phyloP scores from a whole-genome alignment of 2,113 vertebrate genomes.

The Labeo rohita region DNA sequence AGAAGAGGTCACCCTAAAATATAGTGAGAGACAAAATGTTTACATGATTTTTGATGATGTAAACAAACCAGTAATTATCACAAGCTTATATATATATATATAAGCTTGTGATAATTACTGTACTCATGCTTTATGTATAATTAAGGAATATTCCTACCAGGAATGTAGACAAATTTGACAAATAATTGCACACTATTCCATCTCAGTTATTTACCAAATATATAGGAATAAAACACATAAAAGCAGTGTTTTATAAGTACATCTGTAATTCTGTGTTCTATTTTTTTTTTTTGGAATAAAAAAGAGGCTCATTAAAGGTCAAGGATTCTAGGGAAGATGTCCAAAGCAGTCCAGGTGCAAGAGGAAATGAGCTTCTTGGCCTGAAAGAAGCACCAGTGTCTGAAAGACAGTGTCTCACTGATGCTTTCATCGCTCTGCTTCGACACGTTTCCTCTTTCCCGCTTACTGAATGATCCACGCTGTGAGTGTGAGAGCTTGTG shows the following conservation, averaged over 20 bases:
- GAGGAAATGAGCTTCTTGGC: conserved; percentile 53
- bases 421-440: conserved; percentile 44
- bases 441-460: conserved; percentile 24
- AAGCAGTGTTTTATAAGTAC: conserved; percentile 13
- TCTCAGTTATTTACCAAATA: neutral
- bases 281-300: conserved; percentile 3
- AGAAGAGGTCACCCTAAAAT: neutral
- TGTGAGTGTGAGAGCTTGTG: conserved; percentile 12
- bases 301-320: conserved; percentile 43
- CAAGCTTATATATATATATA: neutral
- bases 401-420: conserved; percentile 53
- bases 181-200: neutral
- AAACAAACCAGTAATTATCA: neutral
- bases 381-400: conserved; percentile 58
- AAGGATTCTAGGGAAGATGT: conserved; percentile 52
- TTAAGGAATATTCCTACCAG: neutral
- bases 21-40: neutral
- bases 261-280: neutral
- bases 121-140: no score
- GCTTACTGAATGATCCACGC: conserved; percentile 21
- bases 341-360: conserved; percentile 57
- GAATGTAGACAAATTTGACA: neutral
- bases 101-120: no score
- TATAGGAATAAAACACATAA: neutral
- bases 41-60: neutral